A percentile compares a stretch with the other conserved stretches of the same genome.
Conservation (phyloP, 2,113 vertebrate genomes). For the Bagarius yarrelli region DNA sequence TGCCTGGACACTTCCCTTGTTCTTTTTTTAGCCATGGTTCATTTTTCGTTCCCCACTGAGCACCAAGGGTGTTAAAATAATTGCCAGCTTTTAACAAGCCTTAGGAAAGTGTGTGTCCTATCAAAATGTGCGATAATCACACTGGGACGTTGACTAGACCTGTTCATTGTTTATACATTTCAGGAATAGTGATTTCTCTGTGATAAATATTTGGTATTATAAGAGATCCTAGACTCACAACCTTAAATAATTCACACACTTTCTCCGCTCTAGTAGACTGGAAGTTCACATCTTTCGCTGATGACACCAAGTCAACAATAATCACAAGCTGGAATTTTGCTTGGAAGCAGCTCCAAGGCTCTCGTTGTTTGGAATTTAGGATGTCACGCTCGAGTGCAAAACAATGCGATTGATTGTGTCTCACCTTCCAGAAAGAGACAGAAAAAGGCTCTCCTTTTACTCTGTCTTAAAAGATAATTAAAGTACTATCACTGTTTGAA, state of each 20-base stretch:
- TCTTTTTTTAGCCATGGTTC: background rate
- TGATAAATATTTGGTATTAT: background rate
- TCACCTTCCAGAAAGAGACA: background rate
- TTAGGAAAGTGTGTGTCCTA: background rate
- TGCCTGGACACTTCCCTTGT: background rate
- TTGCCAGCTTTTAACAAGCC: constrained; percentile 13
- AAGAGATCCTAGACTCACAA: background rate
- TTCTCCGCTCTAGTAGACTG: background rate
- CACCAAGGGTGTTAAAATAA: background rate
- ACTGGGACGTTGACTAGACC: background rate
- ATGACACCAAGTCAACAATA: background rate
- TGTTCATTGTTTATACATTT: background rate
- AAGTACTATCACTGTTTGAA: background rate
- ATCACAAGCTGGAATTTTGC: background rate
- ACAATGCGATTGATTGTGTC: constrained; percentile 27
- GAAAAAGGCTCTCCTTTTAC: background rate
- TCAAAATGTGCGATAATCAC: background rate
- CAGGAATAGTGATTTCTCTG: background rate
- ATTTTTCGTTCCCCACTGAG: background rate
- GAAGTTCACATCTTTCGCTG: background rate
- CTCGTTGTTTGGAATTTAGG: constrained; percentile 18
- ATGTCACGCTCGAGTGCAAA: background rate
- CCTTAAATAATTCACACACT: background rate
- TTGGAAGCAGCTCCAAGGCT: background rate
- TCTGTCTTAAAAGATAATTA: background rate